A percentile compares a stretch with the other conserved stretches of the same genome.
phyloP scores from a whole-genome alignment of 2,797 vertebrate genomes.

The Hydrophis major region DNA sequence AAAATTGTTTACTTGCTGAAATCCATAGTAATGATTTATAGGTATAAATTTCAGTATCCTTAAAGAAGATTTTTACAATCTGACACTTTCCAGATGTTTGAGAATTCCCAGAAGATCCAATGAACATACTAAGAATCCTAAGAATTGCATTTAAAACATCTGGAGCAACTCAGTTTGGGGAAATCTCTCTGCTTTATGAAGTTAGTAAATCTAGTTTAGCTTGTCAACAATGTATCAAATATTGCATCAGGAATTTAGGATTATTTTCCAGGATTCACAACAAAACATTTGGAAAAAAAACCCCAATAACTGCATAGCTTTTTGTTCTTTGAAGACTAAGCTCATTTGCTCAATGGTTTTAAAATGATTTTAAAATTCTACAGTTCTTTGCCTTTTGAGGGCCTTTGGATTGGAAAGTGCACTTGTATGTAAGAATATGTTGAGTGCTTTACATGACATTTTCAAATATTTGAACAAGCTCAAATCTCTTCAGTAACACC shows the following conservation, averaged over 20 bases:
- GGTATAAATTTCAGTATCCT: not conserved
- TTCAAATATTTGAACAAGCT: not conserved
- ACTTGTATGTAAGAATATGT: not conserved
- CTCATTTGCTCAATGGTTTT: not conserved
- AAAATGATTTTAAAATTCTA: not conserved
- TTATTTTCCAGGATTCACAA: not conserved
- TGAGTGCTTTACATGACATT: not conserved
- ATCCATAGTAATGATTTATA: not conserved
- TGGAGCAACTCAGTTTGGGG: not conserved
- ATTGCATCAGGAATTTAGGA: not conserved
- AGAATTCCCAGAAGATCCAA: not conserved
- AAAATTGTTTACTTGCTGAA: not conserved
- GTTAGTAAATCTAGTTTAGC: not conserved
- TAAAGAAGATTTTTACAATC: not conserved
- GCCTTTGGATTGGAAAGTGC: no score
- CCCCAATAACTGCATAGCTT: not conserved
- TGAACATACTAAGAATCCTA: not conserved
- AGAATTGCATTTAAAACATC: not conserved
- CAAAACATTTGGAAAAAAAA: not conserved
- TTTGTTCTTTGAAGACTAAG: not conserved
- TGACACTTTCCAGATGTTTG: not conserved
- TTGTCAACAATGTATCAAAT: not conserved
- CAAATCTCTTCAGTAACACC: not conserved
- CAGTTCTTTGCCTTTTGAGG: not conserved
- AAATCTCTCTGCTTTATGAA: not conserved